A percentile compares a stretch with the other conserved stretches of the same genome.
Conservation (phyloP, 2,888 invertebrate genomes). For the Yponomeuta malinellus region DNA sequence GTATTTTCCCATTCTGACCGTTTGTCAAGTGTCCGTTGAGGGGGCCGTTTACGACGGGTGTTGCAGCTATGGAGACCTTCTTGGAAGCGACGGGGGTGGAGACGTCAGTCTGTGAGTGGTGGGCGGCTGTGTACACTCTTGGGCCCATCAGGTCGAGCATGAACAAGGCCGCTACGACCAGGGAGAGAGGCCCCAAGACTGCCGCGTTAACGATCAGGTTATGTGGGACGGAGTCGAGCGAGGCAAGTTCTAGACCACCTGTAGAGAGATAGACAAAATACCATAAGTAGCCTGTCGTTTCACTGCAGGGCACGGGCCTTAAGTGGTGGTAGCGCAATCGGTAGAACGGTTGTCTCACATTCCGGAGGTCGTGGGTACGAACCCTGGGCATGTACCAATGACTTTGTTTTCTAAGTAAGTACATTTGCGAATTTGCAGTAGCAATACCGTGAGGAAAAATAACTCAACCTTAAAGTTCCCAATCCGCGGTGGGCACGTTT, state of each 20-base stretch:
- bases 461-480: too few species aligned
- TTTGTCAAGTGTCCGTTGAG: slow-evolving; percentile 34
- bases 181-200: slow-evolving; percentile 79
- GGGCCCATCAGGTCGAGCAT: slow-evolving; percentile 80
- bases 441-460: background rate
- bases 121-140: slow-evolving; percentile 57
- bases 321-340: too few species aligned
- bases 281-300: too few species aligned
- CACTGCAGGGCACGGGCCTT: too few species aligned
- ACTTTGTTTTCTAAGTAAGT: too few species aligned
- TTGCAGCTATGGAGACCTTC: slow-evolving; percentile 47
- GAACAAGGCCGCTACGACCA: slow-evolving; percentile 81
- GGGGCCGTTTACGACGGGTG: slow-evolving; percentile 27
- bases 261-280: slow-evolving; percentile 20
- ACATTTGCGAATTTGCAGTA: background rate
- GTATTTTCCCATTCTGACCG: slow-evolving; percentile 11
- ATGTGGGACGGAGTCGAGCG: slow-evolving; percentile 81
- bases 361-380: too few species aligned
- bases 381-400: too few species aligned
- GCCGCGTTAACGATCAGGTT: slow-evolving; percentile 82
- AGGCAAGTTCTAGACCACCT: slow-evolving; percentile 82
- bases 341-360: too few species aligned
- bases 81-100: slow-evolving; percentile 46
- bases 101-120: slow-evolving; percentile 56
- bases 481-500: too few species aligned